phyloP scores from a whole-genome alignment of 2,113 vertebrate genomes.

The Ictalurus furcatus region DNA sequence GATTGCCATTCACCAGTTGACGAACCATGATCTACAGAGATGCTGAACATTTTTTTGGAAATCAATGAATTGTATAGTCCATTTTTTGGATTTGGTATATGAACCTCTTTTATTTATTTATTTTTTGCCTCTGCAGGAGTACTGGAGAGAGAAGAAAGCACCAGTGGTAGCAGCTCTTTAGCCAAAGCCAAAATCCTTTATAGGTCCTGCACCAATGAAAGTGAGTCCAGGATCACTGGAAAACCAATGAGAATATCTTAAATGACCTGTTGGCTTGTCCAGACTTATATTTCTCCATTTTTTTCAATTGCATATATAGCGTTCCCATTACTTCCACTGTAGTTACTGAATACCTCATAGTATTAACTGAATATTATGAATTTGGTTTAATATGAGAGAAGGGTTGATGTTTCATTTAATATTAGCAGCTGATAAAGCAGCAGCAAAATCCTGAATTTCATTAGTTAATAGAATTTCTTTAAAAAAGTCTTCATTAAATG shows the following conservation, averaged over 20 bases:
- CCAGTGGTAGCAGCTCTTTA: slow-evolving; percentile 70
- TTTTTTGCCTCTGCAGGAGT: slow-evolving; percentile 75
- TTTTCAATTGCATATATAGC: not conserved
- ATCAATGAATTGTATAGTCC: no score
- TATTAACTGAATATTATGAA: not conserved
- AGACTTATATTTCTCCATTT: not conserved
- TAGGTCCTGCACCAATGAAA: slow-evolving; percentile 90
- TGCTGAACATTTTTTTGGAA: not conserved
- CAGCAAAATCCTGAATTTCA: not conserved
- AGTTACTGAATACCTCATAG: not conserved
- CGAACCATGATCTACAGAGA: not conserved
- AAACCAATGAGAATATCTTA: not conserved
- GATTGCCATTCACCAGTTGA: not conserved
- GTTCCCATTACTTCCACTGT: not conserved
- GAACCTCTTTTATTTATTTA: not conserved
- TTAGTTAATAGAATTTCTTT: not conserved
- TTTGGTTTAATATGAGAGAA: not conserved
- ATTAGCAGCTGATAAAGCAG: not conserved
- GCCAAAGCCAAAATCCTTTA: slow-evolving; percentile 91
- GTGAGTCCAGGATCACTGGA: slow-evolving; percentile 73
- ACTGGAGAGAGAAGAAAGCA: slow-evolving; percentile 75
- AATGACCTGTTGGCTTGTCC: not conserved
- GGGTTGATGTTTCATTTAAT: not conserved
- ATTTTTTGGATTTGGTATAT: not conserved
- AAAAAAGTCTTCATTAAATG: not conserved